Base-by-base conservation (phyloP, 1,140 invertebrate species). In the Saxidomus purpurata region DNA sequence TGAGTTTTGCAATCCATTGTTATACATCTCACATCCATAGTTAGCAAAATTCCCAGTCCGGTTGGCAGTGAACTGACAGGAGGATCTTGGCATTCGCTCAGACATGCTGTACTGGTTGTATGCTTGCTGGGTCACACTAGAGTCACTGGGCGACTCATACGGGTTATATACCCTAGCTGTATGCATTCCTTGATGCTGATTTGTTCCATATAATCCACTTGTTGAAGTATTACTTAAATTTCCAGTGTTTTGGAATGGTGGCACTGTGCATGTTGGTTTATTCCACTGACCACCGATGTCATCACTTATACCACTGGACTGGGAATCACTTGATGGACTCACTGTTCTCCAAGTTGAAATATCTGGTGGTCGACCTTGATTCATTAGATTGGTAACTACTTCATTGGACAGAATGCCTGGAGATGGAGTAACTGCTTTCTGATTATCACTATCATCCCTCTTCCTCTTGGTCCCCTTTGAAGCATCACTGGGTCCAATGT, bases 311-410 rank as follows among this genome's bases (percentile, higher is more conserved):
- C 13, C 31, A 22, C 6, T 59, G 19, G 19, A 15, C 31, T 74
- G 36, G 19, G 31, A 15, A 34, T 55, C 28, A 52, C 43, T 9
- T 17, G 55, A 43, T 25, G 83, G 55, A 34, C 28, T 79, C 22
- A 87, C 85, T 13, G 85, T 59, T 38, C 40, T 87, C 85, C 74
- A 87, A 0, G 74, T 87, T n/a, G 85, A 87, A 28, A 87, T 77
- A 61, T 87, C 85, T 28, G 74, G 74, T 25, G 85, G 74, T 49
- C 74, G 49, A 49, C 85, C 85, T 61, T 87, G 59, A 36, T 85
- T 85, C 22, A 85, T 85, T 0, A 85, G 25, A n/a, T 22, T 76
- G 17, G 38, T 74, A 17, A 85, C 36, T 31, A 40, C 83, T 22
- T 61, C n/a, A 28, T 31, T n/a, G 25, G 83, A 34, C n/a, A 31